Base-by-base conservation (phyloP, 2,888 invertebrate species). In the Acronicta aceris region DNA sequence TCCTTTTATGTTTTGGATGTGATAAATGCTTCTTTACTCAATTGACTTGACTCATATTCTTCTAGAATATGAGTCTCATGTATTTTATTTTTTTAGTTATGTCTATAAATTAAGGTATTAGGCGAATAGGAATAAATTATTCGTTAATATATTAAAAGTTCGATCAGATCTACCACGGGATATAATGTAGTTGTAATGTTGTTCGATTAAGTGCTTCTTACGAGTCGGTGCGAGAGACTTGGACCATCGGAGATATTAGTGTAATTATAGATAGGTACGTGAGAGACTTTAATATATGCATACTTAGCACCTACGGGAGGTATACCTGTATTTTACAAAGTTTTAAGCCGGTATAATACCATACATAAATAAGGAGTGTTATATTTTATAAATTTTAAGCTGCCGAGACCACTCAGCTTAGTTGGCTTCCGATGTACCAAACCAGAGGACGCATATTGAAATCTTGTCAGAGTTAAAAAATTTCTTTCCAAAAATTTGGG, bases 81-180 rank as follows among this genome's bases (percentile, higher is more conserved):
- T n/a, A n/a, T 33, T 12, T 7, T 12, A 38, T 30, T 36, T 38
- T 47, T 50, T 56, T 6, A n/a, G 25, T 8, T 30, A 40, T n/a
- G 17, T 48, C 42, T 43, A 21, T 42, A 38, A 16, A 13, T n/a
- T 13, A 16, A 46, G 15, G 38, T 58, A 38, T 54, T 46, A 7
- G 51, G 15, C 30, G 41, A 33, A 8, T 41, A 12, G 33, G 46
- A 17, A 51, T 67, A 64, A 70, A 70, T 64, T 54, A 69, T 52
- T 5, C 15, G 45, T 36, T 63, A 56, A 67, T 67, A 63, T 57
- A 43, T 63, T 53, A 53, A 61, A 62, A 42, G 54, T 69, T 17
- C 60, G 49, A 58, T 71, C 55, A 51, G 48, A 57, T 71, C 59
- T 58, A 59, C 33, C 42, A 70, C 36, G 65, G 58, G 64, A 70